Evolutionary conservation across 2,113 vertebrate genomes (phyloP).

Genomic region (Osmerus eperlanus): DNA sequence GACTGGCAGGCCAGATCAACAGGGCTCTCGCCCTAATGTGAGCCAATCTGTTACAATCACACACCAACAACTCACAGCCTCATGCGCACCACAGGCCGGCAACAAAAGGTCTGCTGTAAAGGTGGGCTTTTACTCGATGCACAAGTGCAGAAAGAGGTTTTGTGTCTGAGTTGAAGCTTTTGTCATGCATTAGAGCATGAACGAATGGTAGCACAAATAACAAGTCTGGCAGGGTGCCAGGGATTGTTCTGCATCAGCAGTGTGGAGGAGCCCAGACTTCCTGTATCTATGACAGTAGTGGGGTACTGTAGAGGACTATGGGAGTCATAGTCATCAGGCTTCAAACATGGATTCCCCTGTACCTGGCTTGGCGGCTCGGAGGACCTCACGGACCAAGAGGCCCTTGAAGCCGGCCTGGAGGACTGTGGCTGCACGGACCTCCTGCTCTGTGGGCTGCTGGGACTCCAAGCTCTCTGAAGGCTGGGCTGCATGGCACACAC

Average conservation of each 20-base stretch:
- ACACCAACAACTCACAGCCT: neutral
- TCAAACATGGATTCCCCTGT: neutral
- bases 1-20: neutral
- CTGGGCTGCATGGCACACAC: conserved; percentile 31
- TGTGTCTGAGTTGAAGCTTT: too few species aligned
- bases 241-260: neutral
- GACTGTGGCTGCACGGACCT: neutral
- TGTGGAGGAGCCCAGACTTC: too few species aligned
- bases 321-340: too few species aligned
- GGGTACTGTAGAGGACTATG: too few species aligned
- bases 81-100: neutral
- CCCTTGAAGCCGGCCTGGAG: conserved; percentile 59
- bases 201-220: neutral
- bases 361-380: conserved; percentile 54
- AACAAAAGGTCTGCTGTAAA: neutral
- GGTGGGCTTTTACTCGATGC: neutral
- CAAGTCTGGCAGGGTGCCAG: neutral
- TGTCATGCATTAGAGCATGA: too few species aligned
- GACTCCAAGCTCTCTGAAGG: conserved; percentile 54
- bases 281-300: too few species aligned
- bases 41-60: neutral
- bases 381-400: conserved; percentile 50
- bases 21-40: neutral
- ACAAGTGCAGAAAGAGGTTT: too few species aligned
- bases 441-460: conserved; percentile 43